Evolutionary conservation across 2,797 vertebrate species (phyloP).

Genomic region (Artibeus jamaicensis): DNA sequence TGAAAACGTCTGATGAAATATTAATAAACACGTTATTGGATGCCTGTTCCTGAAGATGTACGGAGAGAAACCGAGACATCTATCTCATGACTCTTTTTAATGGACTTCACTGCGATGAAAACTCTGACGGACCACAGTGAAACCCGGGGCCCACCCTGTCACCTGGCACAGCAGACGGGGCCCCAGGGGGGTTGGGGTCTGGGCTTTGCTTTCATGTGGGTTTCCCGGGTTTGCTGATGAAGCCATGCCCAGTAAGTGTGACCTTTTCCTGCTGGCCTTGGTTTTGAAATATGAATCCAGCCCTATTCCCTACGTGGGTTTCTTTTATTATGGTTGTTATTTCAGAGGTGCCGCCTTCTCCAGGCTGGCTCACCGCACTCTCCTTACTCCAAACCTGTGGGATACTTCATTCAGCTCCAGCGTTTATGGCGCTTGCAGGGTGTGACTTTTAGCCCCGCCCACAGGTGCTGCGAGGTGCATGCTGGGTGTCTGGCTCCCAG

Average conservation of each 20-base stretch:
- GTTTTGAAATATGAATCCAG: not conserved
- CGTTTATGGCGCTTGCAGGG: not conserved
- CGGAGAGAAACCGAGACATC: not conserved
- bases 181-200: not conserved
- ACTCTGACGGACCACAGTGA: not conserved
- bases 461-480: not conserved
- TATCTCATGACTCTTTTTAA: not conserved
- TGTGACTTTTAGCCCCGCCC: not conserved
- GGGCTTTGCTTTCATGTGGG: not conserved
- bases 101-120: not conserved
- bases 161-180: not conserved
- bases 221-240: not conserved
- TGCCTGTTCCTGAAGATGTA: not conserved
- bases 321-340: not conserved
- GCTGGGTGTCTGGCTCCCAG: not conserved
- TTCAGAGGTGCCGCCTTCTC: not conserved
- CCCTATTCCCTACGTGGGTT: not conserved
- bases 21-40: not conserved
- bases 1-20: not conserved
- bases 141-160: accelerated
- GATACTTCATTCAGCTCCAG: not conserved
- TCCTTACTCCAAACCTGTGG: constrained; percentile 12
- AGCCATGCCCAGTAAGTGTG: not conserved
- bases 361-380: not conserved
- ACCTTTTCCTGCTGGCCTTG: not conserved